Base-by-base conservation (phyloP, 2,797 vertebrate genomes). In the Ciconia nigra region DNA sequence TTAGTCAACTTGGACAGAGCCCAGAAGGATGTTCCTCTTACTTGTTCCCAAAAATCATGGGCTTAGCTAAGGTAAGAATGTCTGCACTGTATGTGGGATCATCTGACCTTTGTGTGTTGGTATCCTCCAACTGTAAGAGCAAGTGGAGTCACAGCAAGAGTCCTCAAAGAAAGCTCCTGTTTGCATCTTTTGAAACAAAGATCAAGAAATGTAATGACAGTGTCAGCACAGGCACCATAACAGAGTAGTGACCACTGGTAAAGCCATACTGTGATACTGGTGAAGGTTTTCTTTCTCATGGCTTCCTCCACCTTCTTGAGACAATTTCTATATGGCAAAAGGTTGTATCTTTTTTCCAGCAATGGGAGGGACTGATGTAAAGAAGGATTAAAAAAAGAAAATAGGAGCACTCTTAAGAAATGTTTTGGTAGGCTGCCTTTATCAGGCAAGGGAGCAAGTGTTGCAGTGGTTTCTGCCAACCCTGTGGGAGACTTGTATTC, bases 11-110 rank as follows among this genome's bases (percentile, higher is more conserved):
- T 58, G 99, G 99, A 28, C 99, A 99, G 96, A 99, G 98, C 90
- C 98, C 99, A 2, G 99, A 99, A 84, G 99, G 99, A 5, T 99
- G 99, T 90, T 99, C 99, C 29, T 99, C 99, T 46, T 99, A 99
- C 89, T 98, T 98, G 29, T 99, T 99, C 93, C 99, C 99, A 59
- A 99, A 98, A 96, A 98, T 99, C 0, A 99, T 99, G 99, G 99
- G 99, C 21, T 6, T 83, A 26, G 96, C 98, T 76, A 99, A 99
- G 99, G 99, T 99, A 97, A 97, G 74, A 85, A 57, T 70, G 26
- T 51, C 55, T 88, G 63, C 21, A 6, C 10, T 69, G 7, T 26
- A 7, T 25, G 7, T 69, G 51, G 46, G 14, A 22, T 51, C 24
- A 15, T 71, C n/a, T 83, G 57, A 39, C 28, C 31, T 88, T 49